Conservation (phyloP, 2,888 invertebrate genomes). For the Neoscelio sp. region DNA sequence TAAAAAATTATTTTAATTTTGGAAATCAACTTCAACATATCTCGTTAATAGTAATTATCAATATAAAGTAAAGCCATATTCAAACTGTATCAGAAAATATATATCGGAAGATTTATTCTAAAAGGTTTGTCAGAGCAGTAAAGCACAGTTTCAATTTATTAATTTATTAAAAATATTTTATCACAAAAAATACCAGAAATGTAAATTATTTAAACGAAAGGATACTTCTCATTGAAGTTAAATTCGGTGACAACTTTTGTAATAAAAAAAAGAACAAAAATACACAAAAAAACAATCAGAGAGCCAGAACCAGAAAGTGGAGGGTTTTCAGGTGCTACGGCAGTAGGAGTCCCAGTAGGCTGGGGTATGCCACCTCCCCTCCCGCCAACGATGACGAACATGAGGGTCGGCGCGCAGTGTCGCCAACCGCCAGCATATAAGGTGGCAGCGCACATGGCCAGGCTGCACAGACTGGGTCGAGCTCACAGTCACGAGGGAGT, state of each 20-base stretch:
- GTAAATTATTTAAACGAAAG: no score
- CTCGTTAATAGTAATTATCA: no score
- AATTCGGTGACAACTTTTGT: not conserved
- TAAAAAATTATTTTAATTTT: no score
- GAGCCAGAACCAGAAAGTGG: slow-evolving; percentile 78
- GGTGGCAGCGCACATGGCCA: slow-evolving; percentile 93
- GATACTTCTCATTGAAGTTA: slow-evolving; percentile 22
- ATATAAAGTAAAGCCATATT: no score
- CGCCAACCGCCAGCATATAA: slow-evolving; percentile 93
- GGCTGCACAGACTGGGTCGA: slow-evolving; percentile 91
- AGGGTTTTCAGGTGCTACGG: slow-evolving; percentile 82
- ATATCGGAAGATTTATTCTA: no score
- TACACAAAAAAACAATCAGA: slow-evolving; percentile 41
- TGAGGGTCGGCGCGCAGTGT: slow-evolving; percentile 78
- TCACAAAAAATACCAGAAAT: no score
- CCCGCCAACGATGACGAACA: slow-evolving; percentile 72
- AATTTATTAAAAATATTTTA: no score
- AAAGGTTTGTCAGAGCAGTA: no score
- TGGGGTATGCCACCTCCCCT: slow-evolving; percentile 77
- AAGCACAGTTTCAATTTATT: no score
- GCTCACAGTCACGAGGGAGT: slow-evolving; percentile 95
- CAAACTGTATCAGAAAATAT: no score
- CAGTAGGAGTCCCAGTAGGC: slow-evolving; percentile 75
- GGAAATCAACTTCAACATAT: no score
- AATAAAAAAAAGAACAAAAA: not conserved